These are phyloP conservation scores for Aurelia aurita complex sp. Pacific DNA, from an alignment of 30 jellyfish, hydroid and myxozoan genomes.

Conservation along the genomic window DNA sequence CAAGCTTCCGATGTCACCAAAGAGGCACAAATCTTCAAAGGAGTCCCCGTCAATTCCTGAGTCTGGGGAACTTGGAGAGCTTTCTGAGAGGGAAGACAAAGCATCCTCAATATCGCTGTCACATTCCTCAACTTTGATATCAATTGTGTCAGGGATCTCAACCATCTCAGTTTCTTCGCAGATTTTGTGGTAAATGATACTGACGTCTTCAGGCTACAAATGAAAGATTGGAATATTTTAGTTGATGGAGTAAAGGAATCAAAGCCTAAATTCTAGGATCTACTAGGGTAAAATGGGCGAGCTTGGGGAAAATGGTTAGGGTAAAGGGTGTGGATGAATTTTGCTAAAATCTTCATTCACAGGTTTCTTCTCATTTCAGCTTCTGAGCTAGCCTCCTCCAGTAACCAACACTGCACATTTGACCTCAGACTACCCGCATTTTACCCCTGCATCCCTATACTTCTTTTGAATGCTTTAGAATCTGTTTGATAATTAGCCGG, in stretches of 20 bases:
- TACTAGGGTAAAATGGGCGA: too few species aligned
- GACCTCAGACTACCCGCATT: too few species aligned
- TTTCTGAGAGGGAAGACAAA: conserved; percentile 85
- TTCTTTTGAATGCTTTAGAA: too few species aligned
- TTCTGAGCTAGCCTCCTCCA: too few species aligned
- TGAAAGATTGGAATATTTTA: not conserved
- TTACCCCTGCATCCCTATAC: too few species aligned
- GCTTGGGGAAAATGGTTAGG: too few species aligned
- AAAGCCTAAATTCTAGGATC: not conserved
- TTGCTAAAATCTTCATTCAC: too few species aligned
- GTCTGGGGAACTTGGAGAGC: conserved; percentile 93
- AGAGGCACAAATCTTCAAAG: conserved; percentile 77
- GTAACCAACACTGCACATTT: too few species aligned
- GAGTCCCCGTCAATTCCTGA: conserved; percentile 70
- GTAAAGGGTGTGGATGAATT: too few species aligned
- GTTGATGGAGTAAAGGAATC: not conserved
- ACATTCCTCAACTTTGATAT: conserved; percentile 90
- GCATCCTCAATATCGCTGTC: conserved; percentile 87
- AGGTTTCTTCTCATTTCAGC: too few species aligned
- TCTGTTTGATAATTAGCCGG: not conserved
- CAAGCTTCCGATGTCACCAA: conserved; percentile 92
- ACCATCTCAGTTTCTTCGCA: conserved; percentile 45
- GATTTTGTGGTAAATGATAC: conserved; percentile 44
- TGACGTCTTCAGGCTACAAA: conserved; percentile 62
- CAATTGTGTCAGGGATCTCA: conserved; percentile 50